Evolutionary conservation across 2,797 vertebrate genomes (phyloP).

Genomic region (Pseudochirops cupreus): DNA sequence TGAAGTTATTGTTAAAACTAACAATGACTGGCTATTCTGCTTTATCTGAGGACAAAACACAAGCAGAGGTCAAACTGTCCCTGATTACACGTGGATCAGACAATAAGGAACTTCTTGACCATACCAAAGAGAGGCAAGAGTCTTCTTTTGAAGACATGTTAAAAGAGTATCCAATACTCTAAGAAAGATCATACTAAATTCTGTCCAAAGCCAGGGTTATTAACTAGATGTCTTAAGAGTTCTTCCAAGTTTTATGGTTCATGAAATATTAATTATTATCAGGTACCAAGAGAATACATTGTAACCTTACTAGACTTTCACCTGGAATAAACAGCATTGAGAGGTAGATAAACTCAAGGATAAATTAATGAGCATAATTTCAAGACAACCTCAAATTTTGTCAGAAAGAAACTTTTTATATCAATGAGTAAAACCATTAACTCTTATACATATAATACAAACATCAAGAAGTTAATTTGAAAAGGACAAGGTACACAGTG

Average conservation of each 20-base stretch:
- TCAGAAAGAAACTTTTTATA: not conserved
- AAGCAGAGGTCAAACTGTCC: not conserved
- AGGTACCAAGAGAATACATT: not conserved
- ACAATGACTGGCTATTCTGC: not conserved
- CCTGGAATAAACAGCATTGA: not conserved
- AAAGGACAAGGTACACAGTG: not conserved
- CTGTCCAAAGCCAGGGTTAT: not conserved
- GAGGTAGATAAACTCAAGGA: not conserved
- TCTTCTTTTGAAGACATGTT: not conserved
- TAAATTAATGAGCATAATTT: conserved; percentile 35
- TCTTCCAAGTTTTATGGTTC: not conserved
- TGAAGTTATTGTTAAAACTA: not conserved
- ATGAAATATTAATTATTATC: conserved; percentile 1
- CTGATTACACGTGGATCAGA: not conserved
- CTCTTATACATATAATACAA: not conserved
- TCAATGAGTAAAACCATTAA: not conserved
- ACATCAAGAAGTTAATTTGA: not conserved
- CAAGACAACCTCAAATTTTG: not conserved
- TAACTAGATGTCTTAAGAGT: not conserved
- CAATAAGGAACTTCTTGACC: not conserved
- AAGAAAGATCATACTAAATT: conserved; percentile 4
- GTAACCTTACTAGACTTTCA: not conserved
- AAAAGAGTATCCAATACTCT: not conserved
- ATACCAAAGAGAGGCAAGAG: not conserved
- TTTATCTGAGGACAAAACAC: not conserved